phyloP scores from a whole-genome alignment of 2,888 invertebrate species.

The Drosophila setosimentum region DNA sequence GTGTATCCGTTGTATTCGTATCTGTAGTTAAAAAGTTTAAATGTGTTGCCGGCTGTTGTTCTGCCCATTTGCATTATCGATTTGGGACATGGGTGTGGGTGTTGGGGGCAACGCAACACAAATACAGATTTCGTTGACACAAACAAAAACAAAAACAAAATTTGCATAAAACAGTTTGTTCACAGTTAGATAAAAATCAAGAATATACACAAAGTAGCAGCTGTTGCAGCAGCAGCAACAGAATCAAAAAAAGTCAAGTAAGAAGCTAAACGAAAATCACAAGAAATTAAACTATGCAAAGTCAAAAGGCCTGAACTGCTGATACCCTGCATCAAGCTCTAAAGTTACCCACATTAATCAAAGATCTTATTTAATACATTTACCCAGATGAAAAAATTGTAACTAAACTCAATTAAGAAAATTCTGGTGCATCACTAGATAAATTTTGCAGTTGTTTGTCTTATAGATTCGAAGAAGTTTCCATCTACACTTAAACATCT shows the following conservation, averaged over 20 bases:
- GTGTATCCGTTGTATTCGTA: conserved; percentile 11
- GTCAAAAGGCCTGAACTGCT: not conserved
- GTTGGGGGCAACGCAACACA: not conserved
- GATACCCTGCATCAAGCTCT: not conserved
- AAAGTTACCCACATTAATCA: not conserved
- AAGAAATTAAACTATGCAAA: conserved; percentile 15
- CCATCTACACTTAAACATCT: not conserved
- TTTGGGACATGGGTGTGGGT: conserved; percentile 25
- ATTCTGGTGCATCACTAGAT: not conserved
- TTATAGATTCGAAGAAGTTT: not conserved
- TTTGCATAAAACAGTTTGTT: conserved; percentile 62
- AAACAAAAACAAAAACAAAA: conserved; percentile 65
- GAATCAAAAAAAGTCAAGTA: conserved; percentile 11
- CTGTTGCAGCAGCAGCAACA: conserved; percentile 36
- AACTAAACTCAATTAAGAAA: not conserved
- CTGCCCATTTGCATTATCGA: conserved; percentile 69
- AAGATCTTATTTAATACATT: not conserved
- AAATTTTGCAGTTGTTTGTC: not conserved
- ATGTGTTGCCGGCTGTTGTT: conserved; percentile 42
- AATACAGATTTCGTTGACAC: conserved; percentile 60
- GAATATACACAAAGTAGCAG: conserved; percentile 44
- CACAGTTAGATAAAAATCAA: conserved; percentile 30
- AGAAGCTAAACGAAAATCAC: not conserved
- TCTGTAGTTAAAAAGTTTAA: conserved; percentile 10
- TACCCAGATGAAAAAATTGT: not conserved